Conservation (phyloP, 2,888 invertebrate species). For the Drosophila histrio region DNA sequence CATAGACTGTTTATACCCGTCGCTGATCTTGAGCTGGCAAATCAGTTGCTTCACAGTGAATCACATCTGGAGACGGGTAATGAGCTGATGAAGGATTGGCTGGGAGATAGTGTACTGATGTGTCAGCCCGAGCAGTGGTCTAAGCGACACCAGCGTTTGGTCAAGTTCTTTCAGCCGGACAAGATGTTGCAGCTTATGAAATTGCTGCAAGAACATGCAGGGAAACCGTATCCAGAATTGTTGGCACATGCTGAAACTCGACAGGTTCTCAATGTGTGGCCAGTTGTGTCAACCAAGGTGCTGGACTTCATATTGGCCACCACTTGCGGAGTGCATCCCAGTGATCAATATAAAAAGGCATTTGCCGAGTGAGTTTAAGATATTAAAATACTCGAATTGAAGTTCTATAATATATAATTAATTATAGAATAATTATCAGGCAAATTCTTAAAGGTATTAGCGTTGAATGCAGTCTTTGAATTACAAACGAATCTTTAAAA, state of each 20-base stretch:
- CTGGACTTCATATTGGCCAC: slow-evolving; percentile 41
- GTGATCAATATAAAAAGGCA: slow-evolving; percentile 35
- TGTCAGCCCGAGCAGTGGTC: slow-evolving; percentile 49
- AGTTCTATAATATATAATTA: no score
- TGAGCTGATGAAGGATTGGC: slow-evolving; percentile 57
- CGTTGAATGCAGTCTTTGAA: no score
- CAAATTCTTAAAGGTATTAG: no score
- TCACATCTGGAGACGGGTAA: slow-evolving; percentile 53
- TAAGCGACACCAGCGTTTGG: slow-evolving; percentile 44
- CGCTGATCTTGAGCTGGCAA: slow-evolving; percentile 56
- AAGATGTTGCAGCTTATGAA: slow-evolving; percentile 28
- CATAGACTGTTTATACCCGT: slow-evolving; percentile 64
- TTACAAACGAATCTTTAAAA: no score
- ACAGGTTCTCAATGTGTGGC: slow-evolving; percentile 48
- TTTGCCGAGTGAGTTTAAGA: slow-evolving; percentile 46
- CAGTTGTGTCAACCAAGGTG: slow-evolving; percentile 32
- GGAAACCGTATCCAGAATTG: slow-evolving; percentile 23
- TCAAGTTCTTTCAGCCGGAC: slow-evolving; percentile 24
- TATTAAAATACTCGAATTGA: no score
- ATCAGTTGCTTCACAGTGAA: slow-evolving; percentile 49
- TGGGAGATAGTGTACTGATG: slow-evolving; percentile 38
- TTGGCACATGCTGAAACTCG: slow-evolving; percentile 1
- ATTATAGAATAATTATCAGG: no score
- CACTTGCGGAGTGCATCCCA: slow-evolving; percentile 51
- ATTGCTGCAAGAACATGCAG: slow-evolving; percentile 34